Percentiles rank a stretch among this genome's conserved stretches.
phyloP scores from a whole-genome alignment of 2,113 vertebrate species.

The Hipposideros armiger region DNA sequence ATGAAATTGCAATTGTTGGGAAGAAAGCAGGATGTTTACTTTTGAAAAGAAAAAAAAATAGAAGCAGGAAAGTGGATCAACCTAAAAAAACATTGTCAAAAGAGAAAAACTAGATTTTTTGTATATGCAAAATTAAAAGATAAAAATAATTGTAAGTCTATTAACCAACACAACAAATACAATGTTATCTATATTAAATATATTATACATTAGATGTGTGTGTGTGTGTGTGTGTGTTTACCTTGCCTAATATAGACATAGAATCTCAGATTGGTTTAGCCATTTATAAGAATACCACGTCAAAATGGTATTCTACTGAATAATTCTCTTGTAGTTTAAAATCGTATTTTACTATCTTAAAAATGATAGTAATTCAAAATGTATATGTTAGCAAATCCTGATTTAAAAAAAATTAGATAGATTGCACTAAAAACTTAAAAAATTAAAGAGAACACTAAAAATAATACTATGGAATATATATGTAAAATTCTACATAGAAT shows the following conservation, averaged over 20 bases:
- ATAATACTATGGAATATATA: background rate
- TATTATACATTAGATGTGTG: background rate
- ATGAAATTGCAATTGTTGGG: background rate
- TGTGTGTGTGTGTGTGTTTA: background rate
- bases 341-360: background rate
- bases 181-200: background rate
- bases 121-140: background rate
- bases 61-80: background rate
- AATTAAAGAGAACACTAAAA: background rate
- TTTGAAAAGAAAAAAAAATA: background rate
- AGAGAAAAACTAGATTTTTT: background rate
- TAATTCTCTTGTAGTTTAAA: background rate
- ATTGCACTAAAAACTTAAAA: background rate
- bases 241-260: background rate
- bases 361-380: background rate
- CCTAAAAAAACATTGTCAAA: background rate
- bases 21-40: background rate
- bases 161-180: background rate
- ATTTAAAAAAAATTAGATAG: background rate
- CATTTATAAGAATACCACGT: background rate
- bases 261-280: background rate
- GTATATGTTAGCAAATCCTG: background rate
- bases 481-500: background rate
- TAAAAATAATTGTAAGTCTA: background rate
- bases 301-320: background rate